These are phyloP conservation scores for Chloropsis hardwickii DNA, from an alignment of 2,113 vertebrate genomes.

Conservation along the genomic window DNA sequence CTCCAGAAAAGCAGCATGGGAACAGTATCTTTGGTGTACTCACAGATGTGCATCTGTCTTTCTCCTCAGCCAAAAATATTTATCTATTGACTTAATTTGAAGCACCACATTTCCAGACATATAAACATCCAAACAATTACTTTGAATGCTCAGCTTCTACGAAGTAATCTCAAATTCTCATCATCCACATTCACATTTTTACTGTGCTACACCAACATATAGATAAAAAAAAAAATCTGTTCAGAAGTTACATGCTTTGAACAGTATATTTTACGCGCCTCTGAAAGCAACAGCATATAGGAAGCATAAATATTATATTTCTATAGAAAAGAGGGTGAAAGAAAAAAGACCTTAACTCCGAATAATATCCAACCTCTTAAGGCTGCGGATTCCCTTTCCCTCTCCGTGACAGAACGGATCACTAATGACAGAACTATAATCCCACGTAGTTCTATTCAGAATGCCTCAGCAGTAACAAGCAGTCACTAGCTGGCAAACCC, in stretches of 20 bases:
- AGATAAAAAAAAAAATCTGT: neutral
- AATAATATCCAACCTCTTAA: neutral
- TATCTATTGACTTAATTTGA: neutral
- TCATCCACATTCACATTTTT: neutral
- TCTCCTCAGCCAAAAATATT: neutral
- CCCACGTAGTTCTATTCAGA: neutral
- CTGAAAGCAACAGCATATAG: neutral
- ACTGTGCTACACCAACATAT: fast-evolving
- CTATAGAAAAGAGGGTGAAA: neutral
- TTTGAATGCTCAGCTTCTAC: neutral
- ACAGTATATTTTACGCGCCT: neutral
- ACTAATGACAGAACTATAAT: neutral
- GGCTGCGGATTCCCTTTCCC: fast-evolving
- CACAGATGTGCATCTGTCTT: fast-evolving
- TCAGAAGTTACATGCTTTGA: neutral
- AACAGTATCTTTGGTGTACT: neutral
- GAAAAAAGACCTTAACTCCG: fast-evolving
- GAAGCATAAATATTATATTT: neutral
- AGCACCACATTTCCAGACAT: neutral
- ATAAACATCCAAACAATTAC: neutral
- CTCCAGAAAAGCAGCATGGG: neutral
- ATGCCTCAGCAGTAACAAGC: neutral
- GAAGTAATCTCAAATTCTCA: neutral
- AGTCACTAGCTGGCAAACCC: neutral
- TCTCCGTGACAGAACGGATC: neutral